Evolutionary conservation across 2,888 invertebrate genomes (phyloP).

Genomic region (Thymelicus acteon): DNA sequence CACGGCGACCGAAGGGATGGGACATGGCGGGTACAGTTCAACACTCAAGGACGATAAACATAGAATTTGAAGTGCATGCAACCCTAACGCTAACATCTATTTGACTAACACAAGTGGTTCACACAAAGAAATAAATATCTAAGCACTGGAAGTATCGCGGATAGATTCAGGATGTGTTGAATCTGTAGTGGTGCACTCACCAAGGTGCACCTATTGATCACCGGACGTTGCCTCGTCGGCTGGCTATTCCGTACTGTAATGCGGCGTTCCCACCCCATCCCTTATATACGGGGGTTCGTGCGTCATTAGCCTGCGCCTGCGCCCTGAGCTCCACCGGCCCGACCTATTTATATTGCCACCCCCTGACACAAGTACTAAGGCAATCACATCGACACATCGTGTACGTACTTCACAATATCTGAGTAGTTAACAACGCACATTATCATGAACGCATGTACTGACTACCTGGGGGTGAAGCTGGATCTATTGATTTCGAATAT

Average conservation of each 20-base stretch:
- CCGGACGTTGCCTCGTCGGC: conserved; percentile 27
- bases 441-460: conserved; percentile 8
- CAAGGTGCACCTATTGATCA: conserved; percentile 34
- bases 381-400: conserved; percentile 25
- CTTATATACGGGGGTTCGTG: conserved; percentile 47
- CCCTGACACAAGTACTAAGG: conserved; percentile 41
- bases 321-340: conserved; percentile 49
- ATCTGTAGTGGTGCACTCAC: conserved; percentile 32
- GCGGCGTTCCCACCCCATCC: conserved; percentile 8
- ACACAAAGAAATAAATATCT: conserved; percentile 60
- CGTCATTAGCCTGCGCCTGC: conserved; percentile 55
- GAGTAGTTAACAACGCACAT: conserved; percentile 15
- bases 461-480: conserved; percentile 2
- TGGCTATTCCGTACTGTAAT: conserved; percentile 33
- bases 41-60: conserved; percentile 72
- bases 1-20: conserved; percentile 61
- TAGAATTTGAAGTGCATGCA: conserved; percentile 71
- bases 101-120: conserved; percentile 62
- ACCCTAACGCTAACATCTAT: conserved; percentile 76
- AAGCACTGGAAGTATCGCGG: conserved; percentile 64
- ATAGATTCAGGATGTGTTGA: conserved; percentile 25
- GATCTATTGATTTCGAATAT: background rate
- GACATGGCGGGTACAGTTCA: conserved; percentile 63
- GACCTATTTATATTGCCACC: conserved; percentile 61
- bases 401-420: conserved; percentile 9